Evolutionary conservation across 2,113 vertebrate genomes (phyloP), one percentile per base, ranked within the genome.

Genomic region (Microtus oregoni): DNA sequence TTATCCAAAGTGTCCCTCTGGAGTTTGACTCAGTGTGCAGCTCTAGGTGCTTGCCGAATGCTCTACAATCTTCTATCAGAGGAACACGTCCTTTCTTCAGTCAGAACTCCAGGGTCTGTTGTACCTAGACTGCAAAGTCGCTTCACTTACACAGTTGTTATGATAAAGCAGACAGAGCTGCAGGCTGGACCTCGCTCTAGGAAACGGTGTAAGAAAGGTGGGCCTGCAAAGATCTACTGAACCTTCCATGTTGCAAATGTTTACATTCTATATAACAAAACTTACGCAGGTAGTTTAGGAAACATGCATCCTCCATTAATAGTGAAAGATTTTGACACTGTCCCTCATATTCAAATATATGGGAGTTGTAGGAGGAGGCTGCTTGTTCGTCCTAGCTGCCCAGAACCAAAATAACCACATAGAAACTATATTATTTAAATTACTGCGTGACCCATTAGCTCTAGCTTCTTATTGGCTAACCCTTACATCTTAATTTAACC

Each of bases 21-120:
- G 58, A 95, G 83, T 95, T 41, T 93, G 92, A 95, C 50, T 92
- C 47, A 93, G 44, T 79, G 13, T 63, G 55, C 55, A 92, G 70
- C 41, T 44, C 76, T 88, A 3, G 13, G 50, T 72, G 38, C 52
- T 15, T 58, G 72, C 58, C 24, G 79, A 96, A 41, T 38, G 87
- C 75, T 86, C 92, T 83, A 47, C 5, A 82, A 32, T 95, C 88
- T 76, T 88, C 78, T 92, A 11, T 63, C 92, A 89, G 67, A 93
- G 68, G 50, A 93, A 90, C 67, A 24, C 68, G 91, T 38, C 11
- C 19, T 70, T 81, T 93, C 47, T n/a, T 58, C 76, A 91, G 89
- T 52, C 94, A 94, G 72, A 68, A 72, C 85, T 75, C 77, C 30
- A 89, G 55, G 11, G 22, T 38, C 77, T 78, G 30, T 92, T 91